A percentile compares a stretch with the other conserved stretches of the same genome.
These are phyloP conservation scores for Chrysoperla carnea DNA, from an alignment of 1,140 invertebrate genomes.

Conservation along the genomic window DNA sequence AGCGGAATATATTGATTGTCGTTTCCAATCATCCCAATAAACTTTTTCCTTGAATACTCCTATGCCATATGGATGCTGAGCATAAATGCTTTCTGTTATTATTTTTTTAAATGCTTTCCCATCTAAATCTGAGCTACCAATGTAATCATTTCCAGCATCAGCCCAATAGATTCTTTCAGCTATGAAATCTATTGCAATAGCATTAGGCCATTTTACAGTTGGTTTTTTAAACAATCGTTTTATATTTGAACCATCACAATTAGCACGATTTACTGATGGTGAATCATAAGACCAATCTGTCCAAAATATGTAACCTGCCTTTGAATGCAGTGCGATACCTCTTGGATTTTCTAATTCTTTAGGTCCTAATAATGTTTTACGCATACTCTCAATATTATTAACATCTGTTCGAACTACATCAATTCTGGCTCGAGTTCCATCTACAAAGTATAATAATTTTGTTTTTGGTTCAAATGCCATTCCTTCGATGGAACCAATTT, in stretches of 20 bases:
- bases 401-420: conserved; percentile 62
- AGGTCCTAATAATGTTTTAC: conserved; percentile 55
- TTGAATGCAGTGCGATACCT: conserved; percentile 77
- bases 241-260: conserved; percentile 66
- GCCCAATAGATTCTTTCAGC: conserved; percentile 74
- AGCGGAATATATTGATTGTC: conserved; percentile 50
- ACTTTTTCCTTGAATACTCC: conserved; percentile 69
- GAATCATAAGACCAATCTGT: conserved; percentile 74
- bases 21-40: conserved; percentile 78
- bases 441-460: conserved; percentile 81
- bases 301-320: conserved; percentile 74
- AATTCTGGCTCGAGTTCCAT: conserved; percentile 57
- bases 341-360: conserved; percentile 60
- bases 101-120: conserved; percentile 61
- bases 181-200: conserved; percentile 69
- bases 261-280: conserved; percentile 65
- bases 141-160: conserved; percentile 68
- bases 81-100: conserved; percentile 39
- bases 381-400: conserved; percentile 45
- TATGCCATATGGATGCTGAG: conserved; percentile 69
- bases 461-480: conserved; percentile 90
- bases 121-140: conserved; percentile 68
- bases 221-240: conserved; percentile 45
- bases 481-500: conserved; percentile 73
- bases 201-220: conserved; percentile 71